phyloP scores from a whole-genome alignment of 2,113 vertebrate genomes.

The Grammomys dolichurus region DNA sequence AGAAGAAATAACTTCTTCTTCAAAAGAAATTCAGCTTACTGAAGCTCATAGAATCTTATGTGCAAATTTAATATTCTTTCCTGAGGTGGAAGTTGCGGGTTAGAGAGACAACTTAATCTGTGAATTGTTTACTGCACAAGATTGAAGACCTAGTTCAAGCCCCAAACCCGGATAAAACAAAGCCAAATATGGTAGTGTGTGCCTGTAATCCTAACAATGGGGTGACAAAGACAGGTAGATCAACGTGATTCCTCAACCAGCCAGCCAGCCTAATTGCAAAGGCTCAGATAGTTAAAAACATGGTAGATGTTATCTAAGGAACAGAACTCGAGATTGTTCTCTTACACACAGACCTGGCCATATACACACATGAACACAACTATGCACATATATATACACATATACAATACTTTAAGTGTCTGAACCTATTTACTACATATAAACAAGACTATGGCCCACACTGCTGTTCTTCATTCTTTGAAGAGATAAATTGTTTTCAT shows the following conservation, averaged over 20 bases:
- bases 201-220: not conserved
- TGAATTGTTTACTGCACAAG: not conserved
- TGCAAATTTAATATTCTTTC: not conserved
- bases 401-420: not conserved
- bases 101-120: not conserved
- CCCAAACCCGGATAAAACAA: not conserved
- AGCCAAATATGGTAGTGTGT: not conserved
- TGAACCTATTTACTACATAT: not conserved
- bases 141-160: not conserved
- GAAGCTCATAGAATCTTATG: not conserved
- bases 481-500: not conserved
- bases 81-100: no score
- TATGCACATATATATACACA: not conserved
- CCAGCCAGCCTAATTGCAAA: not conserved
- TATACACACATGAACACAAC: not conserved
- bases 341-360: no score
- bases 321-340: not conserved
- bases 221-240: not conserved
- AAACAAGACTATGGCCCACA: not conserved
- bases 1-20: conserved; percentile 16
- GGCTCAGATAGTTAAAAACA: not conserved
- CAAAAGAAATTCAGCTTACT: not conserved
- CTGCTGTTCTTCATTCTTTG: not conserved
- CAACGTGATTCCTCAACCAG: not conserved
- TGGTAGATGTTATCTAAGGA: not conserved